Evolutionary conservation across 2,113 vertebrate genomes (phyloP).

Genomic region (Oncorhynchus gorbuscha): DNA sequence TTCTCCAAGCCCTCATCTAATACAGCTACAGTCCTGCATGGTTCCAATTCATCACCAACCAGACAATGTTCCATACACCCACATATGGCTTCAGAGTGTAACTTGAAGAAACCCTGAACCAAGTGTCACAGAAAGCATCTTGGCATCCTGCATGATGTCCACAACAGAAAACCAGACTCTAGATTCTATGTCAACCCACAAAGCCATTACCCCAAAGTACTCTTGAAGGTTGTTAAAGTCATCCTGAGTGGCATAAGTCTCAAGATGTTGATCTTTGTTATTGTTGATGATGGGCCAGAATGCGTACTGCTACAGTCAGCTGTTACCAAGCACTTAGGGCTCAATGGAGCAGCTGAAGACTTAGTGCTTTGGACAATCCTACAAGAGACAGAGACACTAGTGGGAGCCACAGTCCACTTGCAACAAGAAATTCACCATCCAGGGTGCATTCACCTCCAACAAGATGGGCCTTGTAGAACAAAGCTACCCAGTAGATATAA

Average conservation of each 20-base stretch:
- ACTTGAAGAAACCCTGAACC: not conserved
- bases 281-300: not conserved
- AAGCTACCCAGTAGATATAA: not conserved
- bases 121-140: too few species aligned
- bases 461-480: not conserved
- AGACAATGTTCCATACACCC: slow-evolving; percentile 2
- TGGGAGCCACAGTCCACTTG: not conserved
- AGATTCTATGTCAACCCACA: not conserved
- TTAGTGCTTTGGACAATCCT: not conserved
- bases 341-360: not conserved
- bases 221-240: not conserved
- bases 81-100: not conserved
- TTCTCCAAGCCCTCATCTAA: too few species aligned
- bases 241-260: not conserved
- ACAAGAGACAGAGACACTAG: not conserved
- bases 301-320: not conserved
- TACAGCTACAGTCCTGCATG: too few species aligned
- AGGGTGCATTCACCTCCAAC: not conserved
- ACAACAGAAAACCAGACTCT: not conserved
- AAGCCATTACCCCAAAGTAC: not conserved
- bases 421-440: not conserved
- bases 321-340: not conserved
- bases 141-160: not conserved
- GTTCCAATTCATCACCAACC: not conserved
- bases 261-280: too few species aligned